phyloP scores from a whole-genome alignment of 2,888 invertebrate species.

The Nasonovia ribisnigri region DNA sequence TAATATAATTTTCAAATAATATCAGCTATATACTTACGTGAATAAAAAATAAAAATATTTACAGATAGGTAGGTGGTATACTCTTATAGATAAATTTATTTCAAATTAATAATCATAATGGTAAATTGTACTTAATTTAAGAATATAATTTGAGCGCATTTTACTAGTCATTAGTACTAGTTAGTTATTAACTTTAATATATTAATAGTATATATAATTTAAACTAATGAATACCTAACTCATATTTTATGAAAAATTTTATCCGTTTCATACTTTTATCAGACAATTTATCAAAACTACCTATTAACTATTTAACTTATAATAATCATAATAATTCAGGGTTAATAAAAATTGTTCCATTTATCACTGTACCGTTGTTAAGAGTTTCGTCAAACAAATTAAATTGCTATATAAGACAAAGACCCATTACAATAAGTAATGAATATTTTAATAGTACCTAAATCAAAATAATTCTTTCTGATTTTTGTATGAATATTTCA shows the following conservation, averaged over 20 bases:
- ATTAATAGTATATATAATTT: no score
- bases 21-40: not conserved
- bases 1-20: not conserved
- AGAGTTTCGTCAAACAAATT: no score
- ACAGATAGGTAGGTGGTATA: not conserved
- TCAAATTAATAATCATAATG: not conserved
- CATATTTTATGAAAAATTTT: not conserved
- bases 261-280: not conserved
- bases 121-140: not conserved
- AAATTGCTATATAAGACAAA: not conserved
- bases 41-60: not conserved
- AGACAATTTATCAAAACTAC: not conserved
- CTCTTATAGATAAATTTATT: not conserved
- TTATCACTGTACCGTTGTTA: no score
- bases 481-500: not conserved
- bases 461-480: not conserved
- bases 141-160: not conserved
- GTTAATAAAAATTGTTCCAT: not conserved
- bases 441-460: not conserved
- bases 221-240: not conserved
- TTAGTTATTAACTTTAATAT: no score
- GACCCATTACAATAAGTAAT: not conserved
- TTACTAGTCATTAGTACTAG: not conserved
- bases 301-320: not conserved
- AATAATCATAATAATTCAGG: not conserved